These are phyloP conservation scores for Ovis aries DNA, from an alignment of 2,113 vertebrate genomes.

Conservation along the genomic window DNA sequence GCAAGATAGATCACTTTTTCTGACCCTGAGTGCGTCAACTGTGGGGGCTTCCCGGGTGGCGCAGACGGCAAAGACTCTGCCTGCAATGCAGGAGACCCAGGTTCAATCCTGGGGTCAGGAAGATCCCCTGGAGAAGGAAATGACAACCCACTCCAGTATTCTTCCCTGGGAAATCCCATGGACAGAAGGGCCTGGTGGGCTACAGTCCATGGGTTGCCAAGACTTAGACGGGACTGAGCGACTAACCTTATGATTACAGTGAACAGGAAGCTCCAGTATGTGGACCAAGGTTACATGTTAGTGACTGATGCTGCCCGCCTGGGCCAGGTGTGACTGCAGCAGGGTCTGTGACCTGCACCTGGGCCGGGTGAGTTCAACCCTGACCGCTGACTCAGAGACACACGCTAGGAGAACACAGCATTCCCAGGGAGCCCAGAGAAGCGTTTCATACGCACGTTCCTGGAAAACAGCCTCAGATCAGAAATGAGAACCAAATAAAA, in stretches of 20 bases:
- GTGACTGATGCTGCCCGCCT: rapidly evolving
- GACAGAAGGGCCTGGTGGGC: no score
- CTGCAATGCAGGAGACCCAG: no score
- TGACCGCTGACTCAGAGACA: not conserved
- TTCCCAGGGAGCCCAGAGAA: not conserved
- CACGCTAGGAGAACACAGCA: rapidly evolving
- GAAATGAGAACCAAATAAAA: no score
- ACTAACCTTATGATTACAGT: rapidly evolving
- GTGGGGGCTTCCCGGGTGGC: no score
- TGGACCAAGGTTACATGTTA: not conserved
- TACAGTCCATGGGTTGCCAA: no score
- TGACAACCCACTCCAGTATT: no score
- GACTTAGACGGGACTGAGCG: not conserved
- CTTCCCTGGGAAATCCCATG: no score
- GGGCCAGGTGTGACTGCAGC: rapidly evolving
- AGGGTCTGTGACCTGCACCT: rapidly evolving
- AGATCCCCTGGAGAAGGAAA: no score
- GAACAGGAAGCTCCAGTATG: rapidly evolving
- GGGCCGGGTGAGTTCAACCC: rapidly evolving
- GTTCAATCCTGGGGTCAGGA: no score
- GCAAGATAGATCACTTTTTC: not conserved
- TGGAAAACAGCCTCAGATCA: rapidly evolving
- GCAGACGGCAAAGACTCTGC: no score
- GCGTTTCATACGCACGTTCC: rapidly evolving
- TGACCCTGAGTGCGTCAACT: rapidly evolving